Percentiles rank a stretch among this genome's conserved stretches.
These are phyloP conservation scores for Sorex fumeus DNA, from an alignment of 2,113 vertebrate species.

Conservation along the genomic window DNA sequence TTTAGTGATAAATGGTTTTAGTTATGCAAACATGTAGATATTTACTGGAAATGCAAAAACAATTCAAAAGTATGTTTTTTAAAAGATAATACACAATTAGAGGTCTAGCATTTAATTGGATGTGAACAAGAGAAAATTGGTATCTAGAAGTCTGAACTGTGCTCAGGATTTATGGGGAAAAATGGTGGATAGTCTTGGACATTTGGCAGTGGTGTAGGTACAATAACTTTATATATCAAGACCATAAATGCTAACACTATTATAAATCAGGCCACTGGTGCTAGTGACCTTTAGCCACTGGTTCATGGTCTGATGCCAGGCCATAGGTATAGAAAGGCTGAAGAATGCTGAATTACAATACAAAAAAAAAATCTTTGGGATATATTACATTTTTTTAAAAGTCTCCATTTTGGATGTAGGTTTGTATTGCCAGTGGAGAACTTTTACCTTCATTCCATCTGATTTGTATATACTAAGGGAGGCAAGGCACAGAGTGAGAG, in stretches of 20 bases:
- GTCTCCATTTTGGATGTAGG: neutral
- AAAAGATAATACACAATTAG: neutral
- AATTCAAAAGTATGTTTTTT: neutral
- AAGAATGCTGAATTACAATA: neutral
- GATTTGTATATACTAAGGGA: neutral
- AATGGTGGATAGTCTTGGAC: too few relatives aligned
- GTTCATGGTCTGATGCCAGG: too few relatives aligned
- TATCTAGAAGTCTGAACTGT: slow-evolving; percentile 12
- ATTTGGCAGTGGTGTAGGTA: too few relatives aligned
- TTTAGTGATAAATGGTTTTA: neutral
- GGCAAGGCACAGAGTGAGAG: neutral
- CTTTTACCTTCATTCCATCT: slow-evolving; percentile 17
- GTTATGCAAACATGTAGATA: neutral
- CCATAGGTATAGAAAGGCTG: too few relatives aligned
- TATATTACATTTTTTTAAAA: too few relatives aligned
- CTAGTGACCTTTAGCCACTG: too few relatives aligned
- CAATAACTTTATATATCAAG: too few relatives aligned
- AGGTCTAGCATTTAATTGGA: slow-evolving; percentile 33
- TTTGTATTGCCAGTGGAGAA: neutral
- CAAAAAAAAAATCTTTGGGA: neutral
- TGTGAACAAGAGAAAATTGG: neutral
- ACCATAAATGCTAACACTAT: too few relatives aligned
- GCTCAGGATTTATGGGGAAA: neutral
- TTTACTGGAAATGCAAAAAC: neutral
- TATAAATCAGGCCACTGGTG: too few relatives aligned